A percentile compares a stretch with the other conserved stretches of the same genome.
phyloP scores from a whole-genome alignment of 2,113 vertebrate genomes.

The Eretmochelys imbricata region DNA sequence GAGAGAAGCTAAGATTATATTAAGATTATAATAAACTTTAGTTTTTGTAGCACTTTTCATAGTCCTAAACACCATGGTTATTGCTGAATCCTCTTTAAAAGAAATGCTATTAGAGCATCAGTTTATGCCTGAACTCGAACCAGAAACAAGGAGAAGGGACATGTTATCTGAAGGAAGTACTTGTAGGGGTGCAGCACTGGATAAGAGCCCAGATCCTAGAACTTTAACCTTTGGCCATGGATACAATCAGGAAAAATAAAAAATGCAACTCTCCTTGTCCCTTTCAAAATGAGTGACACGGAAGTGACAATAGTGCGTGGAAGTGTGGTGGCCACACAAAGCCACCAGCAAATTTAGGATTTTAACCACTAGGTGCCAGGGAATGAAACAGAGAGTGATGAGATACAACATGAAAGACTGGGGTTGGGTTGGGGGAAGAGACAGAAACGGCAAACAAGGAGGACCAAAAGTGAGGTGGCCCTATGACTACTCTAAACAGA shows the following conservation, averaged over 20 bases:
- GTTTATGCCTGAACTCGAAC: neutral
- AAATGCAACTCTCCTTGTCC: neutral
- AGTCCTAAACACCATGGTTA: neutral
- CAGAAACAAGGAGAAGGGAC: neutral
- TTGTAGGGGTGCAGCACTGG: neutral
- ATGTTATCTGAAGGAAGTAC: neutral
- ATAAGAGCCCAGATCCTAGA: neutral
- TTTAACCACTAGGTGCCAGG: neutral
- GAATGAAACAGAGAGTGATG: neutral
- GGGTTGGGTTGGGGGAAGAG: neutral
- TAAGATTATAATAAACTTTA: neutral
- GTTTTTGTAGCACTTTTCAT: neutral
- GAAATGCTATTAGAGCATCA: neutral
- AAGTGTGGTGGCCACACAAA: neutral
- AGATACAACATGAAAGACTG: neutral
- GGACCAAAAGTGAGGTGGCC: neutral
- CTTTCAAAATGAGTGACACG: neutral
- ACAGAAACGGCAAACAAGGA: neutral
- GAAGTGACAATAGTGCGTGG: neutral
- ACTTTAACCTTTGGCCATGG: neutral
- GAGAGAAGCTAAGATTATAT: neutral
- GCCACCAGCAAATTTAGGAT: neutral
- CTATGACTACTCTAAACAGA: neutral
- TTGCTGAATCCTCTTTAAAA: neutral
- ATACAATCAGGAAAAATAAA: neutral